phyloP scores from a whole-genome alignment of 2,888 invertebrate species.

The Coelopa pilipes region DNA sequence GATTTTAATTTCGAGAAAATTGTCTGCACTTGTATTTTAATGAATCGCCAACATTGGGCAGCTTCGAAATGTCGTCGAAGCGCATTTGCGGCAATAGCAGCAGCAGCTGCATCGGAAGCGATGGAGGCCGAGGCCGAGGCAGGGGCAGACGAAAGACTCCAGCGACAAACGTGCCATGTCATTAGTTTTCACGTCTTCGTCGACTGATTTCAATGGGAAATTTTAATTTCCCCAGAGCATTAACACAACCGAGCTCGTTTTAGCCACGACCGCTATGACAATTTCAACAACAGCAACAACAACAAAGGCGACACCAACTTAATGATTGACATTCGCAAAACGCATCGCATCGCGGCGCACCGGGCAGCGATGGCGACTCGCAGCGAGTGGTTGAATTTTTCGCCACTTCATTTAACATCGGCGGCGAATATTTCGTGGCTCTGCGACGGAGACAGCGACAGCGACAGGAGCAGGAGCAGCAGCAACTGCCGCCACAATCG shows the following conservation, averaged over 20 bases:
- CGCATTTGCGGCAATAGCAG: too few relatives aligned
- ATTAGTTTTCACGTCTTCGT: constrained; percentile 3
- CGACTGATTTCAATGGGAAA: neutral
- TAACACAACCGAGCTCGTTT: constrained; percentile 19
- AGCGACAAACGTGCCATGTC: neutral
- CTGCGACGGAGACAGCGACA: neutral
- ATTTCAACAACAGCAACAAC: neutral
- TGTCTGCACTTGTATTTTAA: too few relatives aligned
- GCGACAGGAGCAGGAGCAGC: neutral
- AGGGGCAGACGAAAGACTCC: too few relatives aligned
- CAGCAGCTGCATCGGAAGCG: too few relatives aligned
- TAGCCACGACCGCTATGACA: neutral
- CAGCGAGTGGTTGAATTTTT: constrained; percentile 4
- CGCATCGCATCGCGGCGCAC: neutral
- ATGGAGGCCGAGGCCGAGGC: too few relatives aligned
- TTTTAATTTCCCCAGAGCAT: constrained; percentile 34
- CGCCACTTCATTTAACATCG: neutral
- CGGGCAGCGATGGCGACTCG: neutral
- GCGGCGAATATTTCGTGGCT: constrained; percentile 11
- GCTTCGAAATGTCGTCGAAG: neutral
- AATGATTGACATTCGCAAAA: constrained; percentile 15
- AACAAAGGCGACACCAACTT: constrained; percentile 7
- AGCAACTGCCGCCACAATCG: constrained; percentile 10
- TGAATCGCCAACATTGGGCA: neutral
- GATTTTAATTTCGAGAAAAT: too few relatives aligned